Evolutionary conservation across 1,140 invertebrate species (phyloP), one percentile per base, ranked within the genome.

Genomic region (Dinothrombium tinctorium): DNA sequence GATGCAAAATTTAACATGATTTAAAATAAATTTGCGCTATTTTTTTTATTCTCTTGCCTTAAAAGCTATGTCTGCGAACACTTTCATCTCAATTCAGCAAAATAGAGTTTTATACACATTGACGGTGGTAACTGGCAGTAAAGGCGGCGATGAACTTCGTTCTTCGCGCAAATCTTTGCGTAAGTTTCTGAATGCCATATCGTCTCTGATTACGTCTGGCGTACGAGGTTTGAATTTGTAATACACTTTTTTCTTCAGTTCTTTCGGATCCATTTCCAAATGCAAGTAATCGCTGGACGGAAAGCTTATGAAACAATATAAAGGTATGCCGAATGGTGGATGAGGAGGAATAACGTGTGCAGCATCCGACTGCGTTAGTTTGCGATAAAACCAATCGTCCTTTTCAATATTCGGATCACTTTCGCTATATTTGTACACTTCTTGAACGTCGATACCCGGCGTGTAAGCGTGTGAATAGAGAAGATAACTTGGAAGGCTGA

Each of bases 261-360:
- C n/a, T n/a, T n/a, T n/a, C n/a, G n/a, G n/a, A 41, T 42, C 43
- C 20, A 23, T 17, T 23, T 43, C 36, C 14, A 71, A 71, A 50
- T 83, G 78, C 28, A 86, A 60, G 52, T 87, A 87, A 54, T 86
- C 78, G 45, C 69, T 76, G 36, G 73, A 69, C 0, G 73, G 37
- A 7, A 39, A 37, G 12, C 22, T 64, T 0, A 75, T 66, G 4
- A 81, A 67, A 7, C 77, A 79, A 4, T 75, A 75, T 8, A 84
- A 51, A 0, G 81, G 80, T 36, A 87, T 84, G 12, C 81, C 81
- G 56, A 87, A 86, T 1, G 76, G 78, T 20, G 78, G 80, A 53
- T 84, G 80, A 6, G 74, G 76, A 41, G 83, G 77, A 1, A 66
- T 49, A 2, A 76, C 65, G 52, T 71, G 21, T 72, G 58, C 12